These are phyloP conservation scores for Peromyscus melanophrys DNA, from an alignment of 2,797 vertebrate genomes.

Conservation along the genomic window DNA sequence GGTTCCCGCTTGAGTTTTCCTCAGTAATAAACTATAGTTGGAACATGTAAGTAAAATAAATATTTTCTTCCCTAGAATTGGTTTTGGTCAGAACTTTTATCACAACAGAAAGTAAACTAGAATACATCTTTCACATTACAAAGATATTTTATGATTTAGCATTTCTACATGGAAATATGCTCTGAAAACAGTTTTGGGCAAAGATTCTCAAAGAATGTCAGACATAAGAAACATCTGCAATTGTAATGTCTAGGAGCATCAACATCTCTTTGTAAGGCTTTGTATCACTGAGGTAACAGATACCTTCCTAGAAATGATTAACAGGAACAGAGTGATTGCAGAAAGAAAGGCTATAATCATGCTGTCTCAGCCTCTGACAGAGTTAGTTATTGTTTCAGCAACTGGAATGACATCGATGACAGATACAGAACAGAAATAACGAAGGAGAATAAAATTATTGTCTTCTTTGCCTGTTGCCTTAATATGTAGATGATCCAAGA, in stretches of 20 bases:
- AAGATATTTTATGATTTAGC: not conserved
- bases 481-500: conserved; percentile 39
- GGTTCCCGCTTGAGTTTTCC: not conserved
- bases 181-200: not conserved
- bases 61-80: not conserved
- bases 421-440: conserved; percentile 54
- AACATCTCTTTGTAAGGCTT: not conserved
- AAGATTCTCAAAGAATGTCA: conserved; percentile 59
- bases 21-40: not conserved
- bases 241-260: conserved; percentile 60
- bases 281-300: conserved; percentile 45
- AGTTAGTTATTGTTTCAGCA: conserved; percentile 60
- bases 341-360: conserved; percentile 68
- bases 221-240: conserved; percentile 50
- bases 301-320: conserved; percentile 72
- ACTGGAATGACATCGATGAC: conserved; percentile 10
- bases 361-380: conserved; percentile 53
- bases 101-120: not conserved
- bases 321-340: not conserved
- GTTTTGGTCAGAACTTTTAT: not conserved
- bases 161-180: not conserved
- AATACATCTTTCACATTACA: not conserved
- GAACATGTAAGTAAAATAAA: not conserved
- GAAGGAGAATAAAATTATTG: conserved; percentile 35
- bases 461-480: not conserved